Conservation (phyloP, 2,888 invertebrate species). For the Plutella xylostella region DNA sequence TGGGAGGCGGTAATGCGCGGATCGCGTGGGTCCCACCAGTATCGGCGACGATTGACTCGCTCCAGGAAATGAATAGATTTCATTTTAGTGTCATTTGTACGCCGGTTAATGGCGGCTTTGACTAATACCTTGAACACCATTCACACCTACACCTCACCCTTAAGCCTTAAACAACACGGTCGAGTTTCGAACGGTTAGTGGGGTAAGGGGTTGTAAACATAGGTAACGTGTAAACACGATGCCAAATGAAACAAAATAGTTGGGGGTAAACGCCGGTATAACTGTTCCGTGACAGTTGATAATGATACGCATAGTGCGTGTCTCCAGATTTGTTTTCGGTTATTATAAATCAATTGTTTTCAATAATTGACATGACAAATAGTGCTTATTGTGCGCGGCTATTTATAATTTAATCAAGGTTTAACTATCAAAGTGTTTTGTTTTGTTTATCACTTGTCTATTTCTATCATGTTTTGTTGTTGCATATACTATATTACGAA, state of each 20-base stretch:
- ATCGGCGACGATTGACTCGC: conserved; percentile 60
- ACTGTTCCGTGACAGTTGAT: conserved; percentile 38
- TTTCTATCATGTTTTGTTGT: too few relatives aligned
- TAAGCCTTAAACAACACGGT: not conserved
- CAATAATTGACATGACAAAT: not conserved
- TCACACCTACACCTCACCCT: not conserved
- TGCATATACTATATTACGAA: too few relatives aligned
- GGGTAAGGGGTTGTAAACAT: not conserved
- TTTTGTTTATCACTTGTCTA: too few relatives aligned
- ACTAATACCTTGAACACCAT: conserved; percentile 34
- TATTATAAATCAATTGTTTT: conserved; percentile 1
- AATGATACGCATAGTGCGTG: conserved; percentile 21
- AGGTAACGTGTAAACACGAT: conserved; percentile 1
- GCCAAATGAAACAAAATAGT: conserved; percentile 5
- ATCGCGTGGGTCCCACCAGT: conserved; percentile 67
- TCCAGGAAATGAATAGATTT: conserved; percentile 69
- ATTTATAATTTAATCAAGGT: too few relatives aligned
- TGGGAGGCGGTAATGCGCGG: conserved; percentile 41
- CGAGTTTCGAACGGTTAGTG: not conserved
- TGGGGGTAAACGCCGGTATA: conserved; percentile 25
- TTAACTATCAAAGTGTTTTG: too few relatives aligned
- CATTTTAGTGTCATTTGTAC: conserved; percentile 68
- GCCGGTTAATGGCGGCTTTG: conserved; percentile 51
- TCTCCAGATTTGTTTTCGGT: not conserved
- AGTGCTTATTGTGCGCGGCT: too few relatives aligned